These are phyloP conservation scores for Crossaster papposus DNA, from an alignment of 53 echinoderm and acorn worm species.

Conservation along the genomic window DNA sequence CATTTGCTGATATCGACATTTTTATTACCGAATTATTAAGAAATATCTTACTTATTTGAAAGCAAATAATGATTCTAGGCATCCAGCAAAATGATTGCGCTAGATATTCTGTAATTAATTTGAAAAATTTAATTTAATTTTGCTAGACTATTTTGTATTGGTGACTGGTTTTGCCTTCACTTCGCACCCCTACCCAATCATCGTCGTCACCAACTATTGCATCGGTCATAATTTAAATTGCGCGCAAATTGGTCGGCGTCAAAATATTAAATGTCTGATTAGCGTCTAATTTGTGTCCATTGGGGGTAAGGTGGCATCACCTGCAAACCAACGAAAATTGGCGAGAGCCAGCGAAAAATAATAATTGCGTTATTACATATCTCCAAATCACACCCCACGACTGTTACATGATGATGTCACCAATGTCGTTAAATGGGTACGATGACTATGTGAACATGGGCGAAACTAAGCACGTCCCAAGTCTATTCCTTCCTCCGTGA, in stretches of 20 bases:
- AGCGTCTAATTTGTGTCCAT: constrained; percentile 7
- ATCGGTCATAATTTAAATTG: neutral
- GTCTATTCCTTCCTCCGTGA: too few species aligned
- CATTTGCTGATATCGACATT: too few species aligned
- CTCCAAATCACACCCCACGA: neutral
- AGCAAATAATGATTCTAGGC: too few species aligned
- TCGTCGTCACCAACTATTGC: neutral
- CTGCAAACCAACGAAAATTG: neutral
- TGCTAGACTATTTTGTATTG: too few species aligned
- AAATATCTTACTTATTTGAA: too few species aligned
- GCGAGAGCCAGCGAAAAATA: neutral
- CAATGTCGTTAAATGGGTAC: neutral
- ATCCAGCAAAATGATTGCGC: too few species aligned
- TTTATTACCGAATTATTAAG: too few species aligned
- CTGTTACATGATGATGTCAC: neutral
- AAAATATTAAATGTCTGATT: constrained; percentile 21
- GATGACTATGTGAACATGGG: too few species aligned
- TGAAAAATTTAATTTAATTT: too few species aligned
- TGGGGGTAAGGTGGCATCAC: neutral
- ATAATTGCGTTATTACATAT: constrained; percentile 13
- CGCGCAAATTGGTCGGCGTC: constrained; percentile 16
- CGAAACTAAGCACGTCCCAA: too few species aligned
- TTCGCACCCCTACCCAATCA: neutral
- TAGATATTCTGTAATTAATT: too few species aligned
- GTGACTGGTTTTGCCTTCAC: neutral